Conservation (phyloP, 2,888 invertebrate genomes). For the Endotricha flammealis region DNA sequence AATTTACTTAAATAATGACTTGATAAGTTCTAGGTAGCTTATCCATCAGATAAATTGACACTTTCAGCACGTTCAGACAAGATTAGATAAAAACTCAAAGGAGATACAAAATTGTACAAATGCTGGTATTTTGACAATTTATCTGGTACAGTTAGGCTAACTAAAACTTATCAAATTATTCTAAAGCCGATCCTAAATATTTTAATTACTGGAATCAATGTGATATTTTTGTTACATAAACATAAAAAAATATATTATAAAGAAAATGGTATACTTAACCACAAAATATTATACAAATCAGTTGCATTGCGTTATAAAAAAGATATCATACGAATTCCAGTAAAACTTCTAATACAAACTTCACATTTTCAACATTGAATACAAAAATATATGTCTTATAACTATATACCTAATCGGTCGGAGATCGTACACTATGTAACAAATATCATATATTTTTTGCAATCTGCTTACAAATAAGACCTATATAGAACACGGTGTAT, state of each 20-base stretch:
- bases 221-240: not conserved
- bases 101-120: no score
- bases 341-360: constrained; percentile 4
- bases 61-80: no score
- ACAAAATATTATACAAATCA: not conserved
- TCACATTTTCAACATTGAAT: constrained; percentile 1
- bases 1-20: not conserved
- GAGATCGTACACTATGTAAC: constrained; percentile 40
- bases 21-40: no score
- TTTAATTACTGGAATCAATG: not conserved
- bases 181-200: no score
- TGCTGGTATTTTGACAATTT: no score
- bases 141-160: no score
- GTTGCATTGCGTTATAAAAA: not conserved
- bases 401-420: constrained; percentile 32
- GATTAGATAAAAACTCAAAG: no score
- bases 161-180: no score
- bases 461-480: no score
- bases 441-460: not conserved
- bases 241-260: constrained; percentile 7
- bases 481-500: no score
- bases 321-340: constrained; percentile 8
- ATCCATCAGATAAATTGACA: not conserved
- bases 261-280: no score
- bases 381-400: constrained; percentile 24